These are phyloP conservation scores for Probaryconus sp. DNA, from an alignment of 1,140 invertebrate genomes.

Conservation along the genomic window DNA sequence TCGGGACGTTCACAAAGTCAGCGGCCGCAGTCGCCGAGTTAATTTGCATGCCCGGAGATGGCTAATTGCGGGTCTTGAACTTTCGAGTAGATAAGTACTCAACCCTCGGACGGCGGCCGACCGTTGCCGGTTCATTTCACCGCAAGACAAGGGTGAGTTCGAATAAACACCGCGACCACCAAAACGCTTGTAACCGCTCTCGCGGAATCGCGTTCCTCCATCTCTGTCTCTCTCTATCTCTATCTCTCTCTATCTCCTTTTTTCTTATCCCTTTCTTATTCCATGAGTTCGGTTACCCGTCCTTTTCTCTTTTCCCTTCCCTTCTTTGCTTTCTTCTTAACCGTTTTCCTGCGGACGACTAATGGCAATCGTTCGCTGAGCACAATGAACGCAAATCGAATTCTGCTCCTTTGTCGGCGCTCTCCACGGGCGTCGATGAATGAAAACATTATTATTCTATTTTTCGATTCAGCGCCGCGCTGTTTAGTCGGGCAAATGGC, in stretches of 20 bases:
- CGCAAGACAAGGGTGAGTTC: conserved; percentile 33
- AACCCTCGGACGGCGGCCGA: conserved; percentile 49
- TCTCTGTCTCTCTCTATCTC: conserved; percentile 27
- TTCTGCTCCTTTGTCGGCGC: conserved; percentile 52
- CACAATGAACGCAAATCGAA: conserved; percentile 58
- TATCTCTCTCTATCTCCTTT: conserved; percentile 30
- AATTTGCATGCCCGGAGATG: conserved; percentile 65
- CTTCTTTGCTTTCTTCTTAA: conserved; percentile 19
- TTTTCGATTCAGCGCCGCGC: conserved; percentile 53
- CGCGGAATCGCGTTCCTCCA: not conserved
- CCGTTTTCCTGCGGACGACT: conserved; percentile 35
- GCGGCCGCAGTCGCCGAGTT: conserved; percentile 60
- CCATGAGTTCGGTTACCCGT: too few species aligned
- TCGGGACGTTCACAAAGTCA: conserved; percentile 51
- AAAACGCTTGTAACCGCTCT: conserved; percentile 23
- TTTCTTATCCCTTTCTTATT: too few species aligned
- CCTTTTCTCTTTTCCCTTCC: conserved; percentile 2
- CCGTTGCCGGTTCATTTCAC: conserved; percentile 6
- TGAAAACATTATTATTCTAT: conserved; percentile 62
- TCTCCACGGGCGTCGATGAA: conserved; percentile 52
- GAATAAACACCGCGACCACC: conserved; percentile 19
- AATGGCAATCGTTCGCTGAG: conserved; percentile 41
- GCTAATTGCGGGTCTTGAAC: conserved; percentile 65
- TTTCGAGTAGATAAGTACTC: conserved; percentile 61
- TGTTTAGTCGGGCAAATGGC: conserved; percentile 57